These are phyloP conservation scores for Pseudomugil gertrudae DNA, from an alignment of 2,797 vertebrate species.

Conservation along the genomic window DNA sequence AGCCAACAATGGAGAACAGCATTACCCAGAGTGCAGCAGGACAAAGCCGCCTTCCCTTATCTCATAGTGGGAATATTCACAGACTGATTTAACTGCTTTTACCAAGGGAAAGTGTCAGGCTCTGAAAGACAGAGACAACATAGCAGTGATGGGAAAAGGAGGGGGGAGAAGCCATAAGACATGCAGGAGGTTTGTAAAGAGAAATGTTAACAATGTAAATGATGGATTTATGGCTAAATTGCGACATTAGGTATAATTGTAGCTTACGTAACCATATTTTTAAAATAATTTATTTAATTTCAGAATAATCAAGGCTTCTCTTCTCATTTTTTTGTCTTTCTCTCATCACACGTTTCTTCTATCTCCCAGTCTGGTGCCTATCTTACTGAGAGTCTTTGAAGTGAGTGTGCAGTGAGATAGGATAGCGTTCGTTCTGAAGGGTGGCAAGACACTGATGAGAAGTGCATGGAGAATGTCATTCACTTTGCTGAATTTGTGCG, in stretches of 20 bases:
- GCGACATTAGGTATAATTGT: conserved; percentile 39
- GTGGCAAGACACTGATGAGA: conserved; percentile 62
- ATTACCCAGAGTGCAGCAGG: conserved; percentile 80
- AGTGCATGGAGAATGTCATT: conserved; percentile 68
- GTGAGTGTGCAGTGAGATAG: conserved; percentile 48
- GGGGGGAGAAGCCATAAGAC: conserved; percentile 37
- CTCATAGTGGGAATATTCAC: conserved; percentile 77
- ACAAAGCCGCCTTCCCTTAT: conserved; percentile 76
- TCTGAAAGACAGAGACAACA: conserved; percentile 55
- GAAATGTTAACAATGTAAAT: conserved; percentile 45
- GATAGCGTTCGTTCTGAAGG: conserved; percentile 44
- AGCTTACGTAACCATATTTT: conserved; percentile 23
- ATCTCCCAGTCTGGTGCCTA: conserved; percentile 37
- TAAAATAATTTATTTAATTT: conserved; percentile 44
- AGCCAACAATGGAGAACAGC: conserved; percentile 79
- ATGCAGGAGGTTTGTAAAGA: conserved; percentile 58
- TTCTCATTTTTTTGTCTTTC: conserved; percentile 10
- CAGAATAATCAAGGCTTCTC: conserved; percentile 26
- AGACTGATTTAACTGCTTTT: conserved; percentile 76
- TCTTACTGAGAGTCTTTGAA: conserved; percentile 53
- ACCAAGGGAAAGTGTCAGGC: conserved; percentile 65
- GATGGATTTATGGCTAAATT: conserved; percentile 45
- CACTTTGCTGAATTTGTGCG: conserved; percentile 71
- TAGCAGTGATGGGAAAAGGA: conserved; percentile 29
- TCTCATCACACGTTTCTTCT: conserved; percentile 11